Conservation (phyloP, 2,113 vertebrate species). For the Brienomyrus brachyistius region DNA sequence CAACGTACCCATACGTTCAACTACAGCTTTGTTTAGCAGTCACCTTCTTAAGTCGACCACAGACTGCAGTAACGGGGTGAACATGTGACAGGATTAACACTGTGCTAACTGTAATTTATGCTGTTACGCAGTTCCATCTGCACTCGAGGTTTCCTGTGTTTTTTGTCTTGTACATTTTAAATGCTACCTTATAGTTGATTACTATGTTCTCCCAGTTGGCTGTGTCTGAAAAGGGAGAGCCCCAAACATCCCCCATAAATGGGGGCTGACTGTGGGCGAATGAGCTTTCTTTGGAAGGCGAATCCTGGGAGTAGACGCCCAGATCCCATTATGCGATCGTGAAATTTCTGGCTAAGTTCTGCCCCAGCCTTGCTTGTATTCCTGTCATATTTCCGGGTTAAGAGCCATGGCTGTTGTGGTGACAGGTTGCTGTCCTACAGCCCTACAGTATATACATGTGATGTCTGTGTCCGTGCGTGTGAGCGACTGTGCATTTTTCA, state of each 20-base stretch:
- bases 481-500: not conserved
- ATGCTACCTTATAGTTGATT: not conserved
- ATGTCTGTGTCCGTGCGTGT: not conserved
- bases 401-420: not conserved
- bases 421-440: not conserved
- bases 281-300: not conserved
- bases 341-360: not conserved
- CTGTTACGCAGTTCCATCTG: not conserved
- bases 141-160: not conserved
- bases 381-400: not conserved
- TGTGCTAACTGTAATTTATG: not conserved
- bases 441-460: not conserved
- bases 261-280: not conserved
- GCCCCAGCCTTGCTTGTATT: not conserved
- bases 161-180: slow-evolving; percentile 3
- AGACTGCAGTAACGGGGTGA: not conserved
- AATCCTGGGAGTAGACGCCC: not conserved
- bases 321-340: not conserved
- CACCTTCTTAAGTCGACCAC: not conserved
- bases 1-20: not conserved
- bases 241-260: not conserved
- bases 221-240: not conserved
- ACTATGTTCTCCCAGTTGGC: not conserved
- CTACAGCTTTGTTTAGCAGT: not conserved
- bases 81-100: not conserved